Evolutionary conservation across 2,113 vertebrate genomes (phyloP), one percentile per base, ranked within the genome.

Genomic region (Grammomys surdaster): DNA sequence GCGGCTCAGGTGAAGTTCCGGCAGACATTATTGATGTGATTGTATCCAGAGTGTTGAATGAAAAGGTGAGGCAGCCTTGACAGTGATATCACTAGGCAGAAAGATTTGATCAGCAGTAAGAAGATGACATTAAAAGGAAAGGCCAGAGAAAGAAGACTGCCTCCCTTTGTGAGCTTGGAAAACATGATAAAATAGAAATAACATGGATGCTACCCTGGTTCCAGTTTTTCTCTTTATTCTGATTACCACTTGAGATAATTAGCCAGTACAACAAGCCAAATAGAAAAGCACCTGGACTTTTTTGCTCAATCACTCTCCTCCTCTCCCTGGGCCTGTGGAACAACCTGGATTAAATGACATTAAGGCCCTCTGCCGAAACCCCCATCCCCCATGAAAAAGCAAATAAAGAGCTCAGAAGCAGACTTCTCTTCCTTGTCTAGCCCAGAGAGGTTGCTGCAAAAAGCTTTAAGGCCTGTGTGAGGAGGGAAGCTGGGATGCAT

Each of bases 191-290:
- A 97, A 97, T 90, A 97, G 96, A 98, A 98, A 98, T 98, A 98
- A 97, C 0, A 78, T 60, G 96, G 98, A 97, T 40, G 54, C 97
- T 97, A 98, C 96, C 98, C 93, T 91, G 96, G 95, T 97, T 93
- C 92, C 78, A 86, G 92, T 97, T 98, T 98, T 97, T 89, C 96
- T 97, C 98, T 97, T 95, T 97, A 97, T 97, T 22, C 98, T 95
- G 97, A 98, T 98, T 97, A 97, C 96, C 69, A 40, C 75, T 96
- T 97, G 0, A 78, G 97, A 97, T 98, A 98, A 99, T 98, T 98
- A 97, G 97, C 94, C 97, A 92, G 95, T 56, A 96, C 95, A 97
- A 97, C 90, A 96, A 98, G 97, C 12, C 82, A 75, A 76, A 63
- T 56, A 91, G 89, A 97, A 98, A 89, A 80, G 24, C 75, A 40